Evolutionary conservation across 1,140 invertebrate species (phyloP).

Genomic region (Oncopeltus fasciatus): DNA sequence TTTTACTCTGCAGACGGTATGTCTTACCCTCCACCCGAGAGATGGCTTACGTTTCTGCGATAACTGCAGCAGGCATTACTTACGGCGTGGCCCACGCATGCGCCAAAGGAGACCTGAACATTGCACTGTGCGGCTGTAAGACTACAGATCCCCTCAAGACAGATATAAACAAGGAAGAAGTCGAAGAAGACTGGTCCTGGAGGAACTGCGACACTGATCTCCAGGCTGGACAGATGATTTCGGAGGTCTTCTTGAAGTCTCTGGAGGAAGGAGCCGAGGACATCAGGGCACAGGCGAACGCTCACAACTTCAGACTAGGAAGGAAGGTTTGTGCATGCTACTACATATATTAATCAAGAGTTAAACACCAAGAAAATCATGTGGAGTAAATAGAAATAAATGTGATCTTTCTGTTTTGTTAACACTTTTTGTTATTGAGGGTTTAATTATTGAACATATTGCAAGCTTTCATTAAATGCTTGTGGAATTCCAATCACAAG

Average conservation of each 20-base stretch:
- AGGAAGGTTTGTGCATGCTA: slow-evolving; percentile 29
- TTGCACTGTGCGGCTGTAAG: slow-evolving; percentile 31
- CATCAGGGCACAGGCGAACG: slow-evolving; percentile 28
- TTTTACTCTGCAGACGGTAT: slow-evolving; percentile 20
- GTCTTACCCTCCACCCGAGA: slow-evolving; percentile 37
- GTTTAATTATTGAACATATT: no score
- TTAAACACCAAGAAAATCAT: no score
- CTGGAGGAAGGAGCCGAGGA: slow-evolving; percentile 22
- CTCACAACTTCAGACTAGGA: slow-evolving; percentile 38
- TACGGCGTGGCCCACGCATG: slow-evolving; percentile 43
- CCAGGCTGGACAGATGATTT: slow-evolving; percentile 9
- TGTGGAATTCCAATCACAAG: no score
- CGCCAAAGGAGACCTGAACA: slow-evolving; percentile 37
- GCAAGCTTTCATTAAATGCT: no score
- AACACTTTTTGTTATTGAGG: no score
- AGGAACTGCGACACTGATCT: slow-evolving; percentile 37
- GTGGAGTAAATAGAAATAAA: no score
- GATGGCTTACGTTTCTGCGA: slow-evolving; percentile 42
- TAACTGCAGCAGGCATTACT: slow-evolving; percentile 42
- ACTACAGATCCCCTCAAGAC: no score
- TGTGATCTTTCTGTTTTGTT: no score
- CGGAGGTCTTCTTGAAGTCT: slow-evolving; percentile 12
- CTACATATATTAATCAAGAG: no score
- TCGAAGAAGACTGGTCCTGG: slow-evolving; percentile 30
- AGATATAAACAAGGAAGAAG: slow-evolving; percentile 15